phyloP scores from a whole-genome alignment of 2,797 vertebrate genomes.

The Chelidonichthys spinosus region DNA sequence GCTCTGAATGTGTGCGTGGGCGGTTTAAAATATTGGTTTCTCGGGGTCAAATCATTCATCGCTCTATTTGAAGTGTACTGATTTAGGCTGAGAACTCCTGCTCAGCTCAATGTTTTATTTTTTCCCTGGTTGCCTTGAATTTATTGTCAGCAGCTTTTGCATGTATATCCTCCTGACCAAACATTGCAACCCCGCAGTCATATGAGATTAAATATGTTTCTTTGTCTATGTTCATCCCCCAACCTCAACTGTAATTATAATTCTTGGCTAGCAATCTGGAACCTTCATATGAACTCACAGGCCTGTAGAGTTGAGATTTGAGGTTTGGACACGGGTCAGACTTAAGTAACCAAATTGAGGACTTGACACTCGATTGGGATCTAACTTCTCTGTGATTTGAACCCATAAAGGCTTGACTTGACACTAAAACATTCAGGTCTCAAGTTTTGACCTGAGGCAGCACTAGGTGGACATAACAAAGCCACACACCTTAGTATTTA shows the following conservation, averaged over 20 bases:
- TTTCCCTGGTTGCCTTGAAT: not conserved
- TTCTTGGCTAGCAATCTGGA: conserved; percentile 5
- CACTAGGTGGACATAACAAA: too few species aligned
- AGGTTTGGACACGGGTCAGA: not conserved
- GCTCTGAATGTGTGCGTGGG: conserved; percentile 4
- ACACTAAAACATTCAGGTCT: too few species aligned
- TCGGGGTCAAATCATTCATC: conserved; percentile 20
- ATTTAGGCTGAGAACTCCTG: not conserved
- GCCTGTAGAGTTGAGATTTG: not conserved
- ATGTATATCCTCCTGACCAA: conserved; percentile 16
- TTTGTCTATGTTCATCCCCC: not conserved
- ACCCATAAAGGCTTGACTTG: not conserved
- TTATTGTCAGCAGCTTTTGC: not conserved
- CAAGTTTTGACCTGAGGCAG: too few species aligned
- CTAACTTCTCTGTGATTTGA: not conserved
- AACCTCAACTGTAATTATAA: not conserved
- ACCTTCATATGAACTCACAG: not conserved
- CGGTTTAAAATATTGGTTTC: not conserved
- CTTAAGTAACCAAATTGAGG: not conserved
- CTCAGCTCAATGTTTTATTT: conserved; percentile 9
- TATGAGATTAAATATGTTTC: not conserved
- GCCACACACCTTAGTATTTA: too few species aligned
- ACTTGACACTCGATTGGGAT: too few species aligned
- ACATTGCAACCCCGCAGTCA: not conserved
- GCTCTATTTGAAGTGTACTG: not conserved